Percentiles rank a stretch among this genome's conserved stretches.
phyloP scores from a whole-genome alignment of 2,797 vertebrate genomes.

The Esox lucius region DNA sequence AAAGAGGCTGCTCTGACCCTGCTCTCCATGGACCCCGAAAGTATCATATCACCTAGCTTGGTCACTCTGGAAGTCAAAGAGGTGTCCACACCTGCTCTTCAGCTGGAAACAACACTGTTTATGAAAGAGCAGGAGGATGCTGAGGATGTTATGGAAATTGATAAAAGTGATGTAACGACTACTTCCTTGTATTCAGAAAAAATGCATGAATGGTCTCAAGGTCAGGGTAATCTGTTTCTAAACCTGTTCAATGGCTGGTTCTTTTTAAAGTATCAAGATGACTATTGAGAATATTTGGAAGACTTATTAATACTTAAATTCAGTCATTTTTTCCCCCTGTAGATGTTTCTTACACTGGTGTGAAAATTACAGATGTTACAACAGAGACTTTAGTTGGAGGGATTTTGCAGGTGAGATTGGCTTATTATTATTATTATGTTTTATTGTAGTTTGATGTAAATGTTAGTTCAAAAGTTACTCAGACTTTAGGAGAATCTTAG shows the following conservation, averaged over 20 bases:
- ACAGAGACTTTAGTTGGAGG: background rate
- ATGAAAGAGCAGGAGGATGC: constrained; percentile 21
- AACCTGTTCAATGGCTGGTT: background rate
- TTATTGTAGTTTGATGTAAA: background rate
- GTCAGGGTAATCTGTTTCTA: constrained; percentile 42
- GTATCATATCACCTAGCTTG: constrained; percentile 49
- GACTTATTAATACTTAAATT: background rate
- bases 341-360: constrained; percentile 33
- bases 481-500: background rate
- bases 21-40: constrained; percentile 80
- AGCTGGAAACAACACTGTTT: constrained; percentile 34
- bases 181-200: constrained; percentile 16
- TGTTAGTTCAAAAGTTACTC: background rate
- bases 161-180: constrained; percentile 1
- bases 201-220: constrained; percentile 15
- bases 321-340: background rate
- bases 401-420: constrained; percentile 51
- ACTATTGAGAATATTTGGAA: background rate
- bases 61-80: constrained; percentile 27
- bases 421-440: background rate
- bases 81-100: background rate
- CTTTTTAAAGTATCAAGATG: background rate
- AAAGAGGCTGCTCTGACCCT: constrained; percentile 79
- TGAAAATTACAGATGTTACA: constrained; percentile 15
- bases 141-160: background rate